Percentiles rank a stretch among this genome's conserved stretches.
Evolutionary conservation across 2,888 invertebrate species (phyloP).

Genomic region (Branchellion lobata): DNA sequence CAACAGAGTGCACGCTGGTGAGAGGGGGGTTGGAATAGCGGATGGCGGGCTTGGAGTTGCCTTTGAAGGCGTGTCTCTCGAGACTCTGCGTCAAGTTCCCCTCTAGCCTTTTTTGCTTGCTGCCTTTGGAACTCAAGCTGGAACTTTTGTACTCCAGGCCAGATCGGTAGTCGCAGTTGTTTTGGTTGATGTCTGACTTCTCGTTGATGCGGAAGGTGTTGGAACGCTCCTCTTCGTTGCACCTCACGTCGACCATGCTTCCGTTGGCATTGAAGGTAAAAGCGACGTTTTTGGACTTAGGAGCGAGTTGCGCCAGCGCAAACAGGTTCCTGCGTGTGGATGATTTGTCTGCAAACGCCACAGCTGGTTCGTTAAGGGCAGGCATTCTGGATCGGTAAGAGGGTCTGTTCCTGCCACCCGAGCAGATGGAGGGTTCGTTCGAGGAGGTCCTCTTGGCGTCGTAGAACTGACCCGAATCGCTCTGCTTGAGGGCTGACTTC

Average conservation of each 20-base stretch:
- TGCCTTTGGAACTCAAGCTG: conserved; percentile 14
- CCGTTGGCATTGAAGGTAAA: conserved; percentile 51
- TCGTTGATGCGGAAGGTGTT: conserved; percentile 45
- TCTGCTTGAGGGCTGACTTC: background rate
- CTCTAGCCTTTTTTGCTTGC: background rate
- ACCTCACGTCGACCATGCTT: conserved; percentile 52
- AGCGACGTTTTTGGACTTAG: conserved; percentile 39
- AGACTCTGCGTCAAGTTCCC: background rate
- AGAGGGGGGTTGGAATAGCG: background rate
- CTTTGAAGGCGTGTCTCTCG: background rate
- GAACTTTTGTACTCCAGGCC: conserved; percentile 4
- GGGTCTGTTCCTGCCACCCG: background rate
- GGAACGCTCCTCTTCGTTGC: conserved; percentile 44
- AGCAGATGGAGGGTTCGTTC: conserved; percentile 18
- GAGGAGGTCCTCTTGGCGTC: conserved; percentile 28
- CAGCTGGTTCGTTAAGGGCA: background rate
- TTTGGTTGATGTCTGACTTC: background rate
- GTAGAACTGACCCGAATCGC: background rate
- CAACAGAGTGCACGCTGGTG: background rate
- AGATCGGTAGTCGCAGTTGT: background rate
- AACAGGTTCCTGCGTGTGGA: conserved; percentile 1
- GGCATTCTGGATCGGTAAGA: conserved; percentile 3
- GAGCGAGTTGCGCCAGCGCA: background rate
- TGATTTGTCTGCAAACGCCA: conserved; percentile 24
- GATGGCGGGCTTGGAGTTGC: background rate